Base-by-base conservation (phyloP, 2,888 invertebrate genomes). In the Trichopoda pennipes region DNA sequence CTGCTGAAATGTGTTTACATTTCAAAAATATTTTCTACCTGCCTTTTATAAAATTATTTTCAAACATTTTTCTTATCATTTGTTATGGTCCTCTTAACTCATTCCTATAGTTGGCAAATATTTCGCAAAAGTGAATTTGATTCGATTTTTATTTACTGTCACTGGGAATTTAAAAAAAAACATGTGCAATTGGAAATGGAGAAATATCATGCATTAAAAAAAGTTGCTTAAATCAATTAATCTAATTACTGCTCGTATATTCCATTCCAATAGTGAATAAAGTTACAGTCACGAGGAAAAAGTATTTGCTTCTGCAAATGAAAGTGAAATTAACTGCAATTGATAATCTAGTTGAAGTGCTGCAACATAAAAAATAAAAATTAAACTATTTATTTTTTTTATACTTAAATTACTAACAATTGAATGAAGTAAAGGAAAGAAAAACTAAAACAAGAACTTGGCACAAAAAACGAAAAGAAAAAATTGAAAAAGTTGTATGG, bases 321-420 rank as follows among this genome's bases (percentile, higher is more conserved):
- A 73, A 79, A 79, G 73, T 68, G 55, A 79, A 79, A 79, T 78
- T 66, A 78, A 72, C 55, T 78, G 42, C 72, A 72, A 56, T 79
- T 79, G 58, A 66, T 79, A 73, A 79, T 79, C 68, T 61, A 55
- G 66, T 79, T 66, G 53, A 58, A 55, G 53, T 73, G 51, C 28
- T 28, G 28, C 8, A 28, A 28, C 53, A 19, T n/a, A n/a, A n/a
- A 42, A 8, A 53, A 44, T 3, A 44, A 42, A 53, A 47, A 73
- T 3, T 35, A 47, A 55, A 74, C 12, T 73, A 9, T 61, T 72
- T 19, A 23, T 42, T 51, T 73, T 55, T 10, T 21, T 35, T 9
- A 7, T 28, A 28, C 28, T 44, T 23, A 73, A 61, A 47, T 32
- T 55, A n/a, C 16, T 8, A 69, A 28, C 47, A 69, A 44, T 28